phyloP scores from a whole-genome alignment of 2,888 invertebrate species.

The Ctena decussata region DNA sequence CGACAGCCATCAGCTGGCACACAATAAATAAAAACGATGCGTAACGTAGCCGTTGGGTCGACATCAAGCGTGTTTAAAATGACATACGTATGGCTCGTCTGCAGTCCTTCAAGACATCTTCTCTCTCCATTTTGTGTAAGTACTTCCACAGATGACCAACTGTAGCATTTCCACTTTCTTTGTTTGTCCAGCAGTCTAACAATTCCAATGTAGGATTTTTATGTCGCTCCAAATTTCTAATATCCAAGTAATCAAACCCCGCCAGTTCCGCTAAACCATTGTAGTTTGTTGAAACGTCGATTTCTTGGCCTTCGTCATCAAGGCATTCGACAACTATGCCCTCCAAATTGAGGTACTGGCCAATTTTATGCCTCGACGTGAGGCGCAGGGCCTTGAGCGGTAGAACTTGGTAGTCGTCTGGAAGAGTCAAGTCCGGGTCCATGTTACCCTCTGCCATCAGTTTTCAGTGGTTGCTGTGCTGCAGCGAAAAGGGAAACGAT shows the following conservation, averaged over 20 bases:
- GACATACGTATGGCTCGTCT: conserved; percentile 53
- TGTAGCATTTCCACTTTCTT: conserved; percentile 24
- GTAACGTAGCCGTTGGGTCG: too few species aligned
- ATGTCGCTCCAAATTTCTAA: conserved; percentile 45
- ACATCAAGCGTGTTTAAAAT: too few species aligned
- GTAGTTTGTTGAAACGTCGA: conserved; percentile 52
- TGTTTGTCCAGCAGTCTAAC: conserved; percentile 52
- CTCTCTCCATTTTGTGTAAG: conserved; percentile 52
- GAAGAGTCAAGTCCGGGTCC: conserved; percentile 1
- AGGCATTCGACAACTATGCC: conserved; percentile 43
- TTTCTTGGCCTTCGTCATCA: not conserved
- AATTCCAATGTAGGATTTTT: conserved; percentile 50
- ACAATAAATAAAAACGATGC: too few species aligned
- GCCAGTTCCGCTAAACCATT: conserved; percentile 64
- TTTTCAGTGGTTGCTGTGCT: not conserved
- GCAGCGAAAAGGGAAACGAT: not conserved
- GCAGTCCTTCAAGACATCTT: conserved; percentile 60
- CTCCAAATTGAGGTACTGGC: conserved; percentile 50
- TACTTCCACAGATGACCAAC: conserved; percentile 57
- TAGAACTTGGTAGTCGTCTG: conserved; percentile 6
- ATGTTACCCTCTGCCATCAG: not conserved
- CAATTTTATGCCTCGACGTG: conserved; percentile 43
- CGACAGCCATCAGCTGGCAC: too few species aligned
- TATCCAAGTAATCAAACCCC: conserved; percentile 52
- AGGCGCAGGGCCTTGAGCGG: conserved; percentile 49